Percentiles rank a stretch among this genome's conserved stretches.
phyloP scores from a whole-genome alignment of 2,113 vertebrate species.

The Vimba vimba region DNA sequence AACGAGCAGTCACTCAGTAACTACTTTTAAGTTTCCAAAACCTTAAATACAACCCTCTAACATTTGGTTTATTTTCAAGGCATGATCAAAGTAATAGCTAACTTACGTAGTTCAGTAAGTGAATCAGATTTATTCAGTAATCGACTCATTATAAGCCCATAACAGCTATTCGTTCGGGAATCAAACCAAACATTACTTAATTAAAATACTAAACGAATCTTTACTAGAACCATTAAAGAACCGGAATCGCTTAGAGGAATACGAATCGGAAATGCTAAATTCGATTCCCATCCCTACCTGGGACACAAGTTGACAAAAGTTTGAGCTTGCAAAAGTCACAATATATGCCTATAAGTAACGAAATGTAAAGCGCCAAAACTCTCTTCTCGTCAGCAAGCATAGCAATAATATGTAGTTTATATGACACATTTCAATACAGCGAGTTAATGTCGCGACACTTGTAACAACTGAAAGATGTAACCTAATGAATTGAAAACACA shows the following conservation, averaged over 20 bases:
- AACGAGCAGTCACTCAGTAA: too few relatives aligned
- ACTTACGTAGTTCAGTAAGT: too few relatives aligned
- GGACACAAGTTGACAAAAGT: slow-evolving; percentile 23
- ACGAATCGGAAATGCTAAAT: not conserved
- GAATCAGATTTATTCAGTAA: too few relatives aligned
- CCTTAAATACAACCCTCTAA: too few relatives aligned
- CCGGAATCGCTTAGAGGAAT: not conserved
- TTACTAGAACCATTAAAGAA: not conserved
- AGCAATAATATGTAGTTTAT: not conserved
- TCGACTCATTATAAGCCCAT: too few relatives aligned
- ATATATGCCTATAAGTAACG: not conserved
- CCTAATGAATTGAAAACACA: not conserved
- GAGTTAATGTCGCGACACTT: not conserved
- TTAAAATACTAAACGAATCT: not conserved
- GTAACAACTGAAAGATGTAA: not conserved
- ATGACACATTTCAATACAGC: not conserved
- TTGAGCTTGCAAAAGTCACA: not conserved
- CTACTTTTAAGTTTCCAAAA: too few relatives aligned
- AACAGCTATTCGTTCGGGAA: too few relatives aligned
- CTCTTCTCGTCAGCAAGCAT: not conserved
- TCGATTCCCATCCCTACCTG: slow-evolving; percentile 5
- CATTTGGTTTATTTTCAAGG: too few relatives aligned
- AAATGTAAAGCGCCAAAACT: not conserved
- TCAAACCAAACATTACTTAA: not conserved
- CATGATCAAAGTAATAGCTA: too few relatives aligned